phyloP scores from a whole-genome alignment of 2,888 invertebrate genomes.

The Sialis fuliginosa region DNA sequence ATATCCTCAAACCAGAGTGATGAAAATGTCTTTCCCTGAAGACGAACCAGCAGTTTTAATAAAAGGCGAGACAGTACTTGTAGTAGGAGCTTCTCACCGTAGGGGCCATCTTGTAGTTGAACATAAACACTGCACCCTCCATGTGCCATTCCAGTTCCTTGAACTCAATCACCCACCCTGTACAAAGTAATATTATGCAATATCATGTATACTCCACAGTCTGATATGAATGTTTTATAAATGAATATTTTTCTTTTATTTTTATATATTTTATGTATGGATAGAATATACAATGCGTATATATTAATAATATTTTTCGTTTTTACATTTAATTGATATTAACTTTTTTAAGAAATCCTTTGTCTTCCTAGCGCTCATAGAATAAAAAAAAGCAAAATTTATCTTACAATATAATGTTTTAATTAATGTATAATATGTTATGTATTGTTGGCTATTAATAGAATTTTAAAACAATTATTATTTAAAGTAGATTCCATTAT shows the following conservation, averaged over 20 bases:
- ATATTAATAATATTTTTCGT: too few relatives aligned
- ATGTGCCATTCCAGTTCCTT: conserved; percentile 70
- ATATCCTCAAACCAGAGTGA: conserved; percentile 81
- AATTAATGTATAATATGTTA: too few relatives aligned
- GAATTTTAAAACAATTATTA: too few relatives aligned
- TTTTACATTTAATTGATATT: too few relatives aligned
- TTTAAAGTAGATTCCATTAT: too few relatives aligned
- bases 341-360: too few relatives aligned
- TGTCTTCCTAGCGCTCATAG: too few relatives aligned
- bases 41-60: conserved; percentile 37
- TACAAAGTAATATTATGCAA: conserved; percentile 2
- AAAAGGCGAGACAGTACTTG: conserved; percentile 75
- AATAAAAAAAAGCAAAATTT: too few relatives aligned
- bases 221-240: background rate
- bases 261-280: background rate
- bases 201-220: background rate
- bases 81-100: conserved; percentile 70
- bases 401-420: too few relatives aligned
- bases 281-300: background rate
- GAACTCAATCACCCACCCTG: conserved; percentile 38
- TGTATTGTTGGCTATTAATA: too few relatives aligned
- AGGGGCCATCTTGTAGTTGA: conserved; percentile 80
- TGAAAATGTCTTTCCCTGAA: conserved; percentile 78
- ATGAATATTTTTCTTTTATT: background rate
- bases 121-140: conserved; percentile 46